phyloP scores from a whole-genome alignment of 2,888 invertebrate species.

The Odiellus spinosus region DNA sequence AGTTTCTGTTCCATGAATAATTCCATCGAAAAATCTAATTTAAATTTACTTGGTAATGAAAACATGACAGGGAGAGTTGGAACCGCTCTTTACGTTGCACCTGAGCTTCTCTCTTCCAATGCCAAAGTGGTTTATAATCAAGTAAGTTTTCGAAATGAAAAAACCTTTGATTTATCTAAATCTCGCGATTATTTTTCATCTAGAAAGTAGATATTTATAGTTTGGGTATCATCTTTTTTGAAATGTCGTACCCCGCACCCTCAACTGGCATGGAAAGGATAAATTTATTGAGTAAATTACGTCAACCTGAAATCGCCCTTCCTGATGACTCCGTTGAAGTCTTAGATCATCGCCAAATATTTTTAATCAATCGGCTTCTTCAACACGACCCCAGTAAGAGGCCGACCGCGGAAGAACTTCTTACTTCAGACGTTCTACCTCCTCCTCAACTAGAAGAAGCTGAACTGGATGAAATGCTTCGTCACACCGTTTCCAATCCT shows the following conservation, averaged over 20 bases:
- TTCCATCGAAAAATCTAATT: not conserved
- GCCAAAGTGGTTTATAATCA: conserved; percentile 59
- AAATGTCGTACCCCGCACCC: conserved; percentile 79
- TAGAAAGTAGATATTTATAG: conserved; percentile 62
- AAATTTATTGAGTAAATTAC: conserved; percentile 52
- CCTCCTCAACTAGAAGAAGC: conserved; percentile 71
- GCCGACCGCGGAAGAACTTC: conserved; percentile 68
- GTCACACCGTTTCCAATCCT: conserved; percentile 62
- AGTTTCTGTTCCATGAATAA: conserved; percentile 1
- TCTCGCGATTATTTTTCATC: conserved; percentile 17
- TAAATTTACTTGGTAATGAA: conserved; percentile 11
- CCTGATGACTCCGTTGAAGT: conserved; percentile 46
- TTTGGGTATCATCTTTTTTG: conserved; percentile 79
- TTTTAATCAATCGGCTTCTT: conserved; percentile 48
- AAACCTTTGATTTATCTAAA: conserved; percentile 6
- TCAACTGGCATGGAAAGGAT: conserved; percentile 79
- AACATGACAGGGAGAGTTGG: conserved; percentile 67
- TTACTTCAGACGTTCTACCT: conserved; percentile 66
- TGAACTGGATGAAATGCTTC: conserved; percentile 61
- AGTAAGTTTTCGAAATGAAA: conserved; percentile 23
- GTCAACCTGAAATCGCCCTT: conserved; percentile 49
- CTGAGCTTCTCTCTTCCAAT: conserved; percentile 55
- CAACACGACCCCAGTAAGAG: conserved; percentile 66
- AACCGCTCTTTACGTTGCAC: conserved; percentile 86
- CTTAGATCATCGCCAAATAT: conserved; percentile 29